Percentiles rank a stretch among this genome's conserved stretches.
phyloP scores from a whole-genome alignment of 2,888 invertebrate genomes.

The Pseudococcus jackbeardsleyi region DNA sequence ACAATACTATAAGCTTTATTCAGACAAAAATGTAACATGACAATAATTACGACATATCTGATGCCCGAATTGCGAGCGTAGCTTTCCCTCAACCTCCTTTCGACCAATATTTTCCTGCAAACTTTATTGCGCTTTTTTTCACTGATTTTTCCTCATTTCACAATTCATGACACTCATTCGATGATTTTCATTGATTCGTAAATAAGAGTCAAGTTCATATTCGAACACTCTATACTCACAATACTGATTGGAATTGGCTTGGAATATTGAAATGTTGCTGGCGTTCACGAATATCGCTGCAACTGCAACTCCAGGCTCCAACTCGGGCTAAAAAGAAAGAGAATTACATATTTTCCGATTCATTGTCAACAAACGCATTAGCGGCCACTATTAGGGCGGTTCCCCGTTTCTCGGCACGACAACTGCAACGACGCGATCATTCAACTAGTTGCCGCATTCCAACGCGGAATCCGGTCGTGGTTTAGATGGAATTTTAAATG shows the following conservation, averaged over 20 bases:
- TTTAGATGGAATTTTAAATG: slow-evolving; percentile 63
- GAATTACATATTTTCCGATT: slow-evolving; percentile 35
- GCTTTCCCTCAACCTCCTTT: too few relatives aligned
- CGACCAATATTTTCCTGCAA: too few relatives aligned
- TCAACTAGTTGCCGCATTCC: slow-evolving; percentile 64
- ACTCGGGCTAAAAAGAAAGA: background rate
- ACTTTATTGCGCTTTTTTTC: too few relatives aligned
- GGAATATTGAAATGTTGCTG: background rate
- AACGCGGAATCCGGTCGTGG: slow-evolving; percentile 64
- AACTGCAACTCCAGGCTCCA: background rate
- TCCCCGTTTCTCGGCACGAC: slow-evolving; percentile 59
- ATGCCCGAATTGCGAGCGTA: too few relatives aligned
- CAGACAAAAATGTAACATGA: too few relatives aligned
- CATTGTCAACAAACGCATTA: slow-evolving; percentile 62
- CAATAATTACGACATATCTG: too few relatives aligned
- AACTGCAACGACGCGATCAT: slow-evolving; percentile 41
- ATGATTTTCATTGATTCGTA: too few relatives aligned
- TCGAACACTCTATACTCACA: background rate
- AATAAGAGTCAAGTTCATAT: too few relatives aligned
- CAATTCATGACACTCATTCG: too few relatives aligned
- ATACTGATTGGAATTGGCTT: background rate
- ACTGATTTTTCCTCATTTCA: too few relatives aligned
- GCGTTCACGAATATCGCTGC: background rate
- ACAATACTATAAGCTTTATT: too few relatives aligned
- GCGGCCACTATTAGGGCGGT: slow-evolving; percentile 62